Evolutionary conservation across 2,888 invertebrate genomes (phyloP).

Genomic region (Synergus laeviventris): DNA sequence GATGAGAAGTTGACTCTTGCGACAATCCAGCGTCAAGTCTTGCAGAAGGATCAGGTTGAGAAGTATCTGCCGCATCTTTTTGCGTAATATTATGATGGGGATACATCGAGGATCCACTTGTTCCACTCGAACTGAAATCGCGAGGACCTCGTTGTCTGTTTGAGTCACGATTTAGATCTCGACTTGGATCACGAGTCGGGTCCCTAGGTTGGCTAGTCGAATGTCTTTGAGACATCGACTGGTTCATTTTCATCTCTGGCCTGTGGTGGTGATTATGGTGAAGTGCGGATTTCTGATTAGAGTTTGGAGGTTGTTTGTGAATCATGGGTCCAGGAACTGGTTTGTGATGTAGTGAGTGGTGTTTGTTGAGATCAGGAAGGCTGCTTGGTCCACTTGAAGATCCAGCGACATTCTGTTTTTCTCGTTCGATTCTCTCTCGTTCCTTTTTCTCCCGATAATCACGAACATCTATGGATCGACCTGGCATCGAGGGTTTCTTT

Average conservation of each 20-base stretch:
- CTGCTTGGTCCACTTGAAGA: slow-evolving; percentile 46
- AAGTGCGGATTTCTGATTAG: slow-evolving; percentile 62
- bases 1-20: slow-evolving; percentile 55
- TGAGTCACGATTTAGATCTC: slow-evolving; percentile 58
- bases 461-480: slow-evolving; percentile 78
- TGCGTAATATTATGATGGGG: slow-evolving; percentile 42
- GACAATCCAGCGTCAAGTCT: slow-evolving; percentile 39
- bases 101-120: slow-evolving; percentile 47
- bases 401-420: slow-evolving; percentile 67
- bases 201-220: slow-evolving; percentile 41
- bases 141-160: slow-evolving; percentile 64
- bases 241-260: slow-evolving; percentile 61
- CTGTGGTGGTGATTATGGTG: slow-evolving; percentile 71
- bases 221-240: slow-evolving; percentile 47
- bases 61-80: slow-evolving; percentile 39
- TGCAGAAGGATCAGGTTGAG: slow-evolving; percentile 43
- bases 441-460: slow-evolving; percentile 82
- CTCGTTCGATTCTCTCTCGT: slow-evolving; percentile 80
- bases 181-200: slow-evolving; percentile 45
- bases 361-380: slow-evolving; percentile 61
- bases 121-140: slow-evolving; percentile 58
- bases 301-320: slow-evolving; percentile 68
- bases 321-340: slow-evolving; percentile 62
- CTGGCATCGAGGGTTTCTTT: slow-evolving; percentile 65
- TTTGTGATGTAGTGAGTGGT: slow-evolving; percentile 69